phyloP scores from a whole-genome alignment of 1,140 invertebrate species.

The Bombyx mandarina region DNA sequence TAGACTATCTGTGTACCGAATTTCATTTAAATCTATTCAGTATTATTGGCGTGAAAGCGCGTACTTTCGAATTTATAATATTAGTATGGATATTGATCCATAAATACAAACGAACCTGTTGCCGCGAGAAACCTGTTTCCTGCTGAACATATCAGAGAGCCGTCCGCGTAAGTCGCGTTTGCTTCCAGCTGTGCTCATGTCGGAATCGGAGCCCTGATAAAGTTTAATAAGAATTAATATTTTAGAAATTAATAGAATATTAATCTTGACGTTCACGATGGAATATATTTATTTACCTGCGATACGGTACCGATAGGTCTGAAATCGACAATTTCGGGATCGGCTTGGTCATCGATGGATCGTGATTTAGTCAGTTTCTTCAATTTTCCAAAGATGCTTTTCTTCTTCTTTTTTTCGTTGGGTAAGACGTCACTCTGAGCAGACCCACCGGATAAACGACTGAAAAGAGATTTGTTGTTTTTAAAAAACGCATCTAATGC shows the following conservation, averaged over 20 bases:
- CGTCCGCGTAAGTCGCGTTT: slow-evolving; percentile 85
- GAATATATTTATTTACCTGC: slow-evolving; percentile 45
- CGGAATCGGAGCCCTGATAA: slow-evolving; percentile 80
- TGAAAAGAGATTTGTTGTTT: slow-evolving; percentile 24
- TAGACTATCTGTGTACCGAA: no score
- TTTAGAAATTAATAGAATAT: not conserved
- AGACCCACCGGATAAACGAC: slow-evolving; percentile 85
- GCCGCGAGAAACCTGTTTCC: slow-evolving; percentile 73
- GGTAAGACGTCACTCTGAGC: slow-evolving; percentile 86
- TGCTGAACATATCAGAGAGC: slow-evolving; percentile 86
- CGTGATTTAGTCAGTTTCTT: slow-evolving; percentile 88
- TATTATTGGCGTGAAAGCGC: no score
- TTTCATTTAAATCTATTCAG: no score
- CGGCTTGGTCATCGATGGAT: slow-evolving; percentile 80
- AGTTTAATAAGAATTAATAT: not conserved
- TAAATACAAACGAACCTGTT: slow-evolving; percentile 73
- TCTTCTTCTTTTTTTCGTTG: slow-evolving; percentile 84
- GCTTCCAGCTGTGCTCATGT: slow-evolving; percentile 81
- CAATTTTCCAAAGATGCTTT: slow-evolving; percentile 86
- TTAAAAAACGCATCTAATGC: not conserved
- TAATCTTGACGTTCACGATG: not conserved
- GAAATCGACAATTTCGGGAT: slow-evolving; percentile 55
- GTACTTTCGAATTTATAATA: no score
- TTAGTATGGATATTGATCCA: no score
- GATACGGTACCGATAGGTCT: slow-evolving; percentile 70